Percentiles rank a stretch among this genome's conserved stretches.
phyloP scores from a whole-genome alignment of 1,140 invertebrate genomes.

The Mycetomoellerius zeteki region DNA sequence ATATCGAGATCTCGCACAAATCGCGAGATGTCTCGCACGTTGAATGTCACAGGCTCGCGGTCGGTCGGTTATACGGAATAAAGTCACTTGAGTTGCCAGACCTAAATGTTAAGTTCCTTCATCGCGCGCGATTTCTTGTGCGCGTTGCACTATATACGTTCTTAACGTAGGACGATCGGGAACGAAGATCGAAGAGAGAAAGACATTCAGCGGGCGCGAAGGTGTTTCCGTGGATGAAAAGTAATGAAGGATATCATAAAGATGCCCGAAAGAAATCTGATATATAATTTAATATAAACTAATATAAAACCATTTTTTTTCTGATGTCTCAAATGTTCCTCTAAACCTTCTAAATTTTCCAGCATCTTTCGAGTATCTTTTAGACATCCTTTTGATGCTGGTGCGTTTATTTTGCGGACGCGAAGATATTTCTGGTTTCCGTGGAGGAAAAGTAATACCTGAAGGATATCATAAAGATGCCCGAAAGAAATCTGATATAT shows the following conservation, averaged over 20 bases:
- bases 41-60: constrained; percentile 39
- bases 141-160: constrained; percentile 43
- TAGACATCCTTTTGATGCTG: too few species aligned
- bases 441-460: background rate
- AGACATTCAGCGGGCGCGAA: constrained; percentile 46
- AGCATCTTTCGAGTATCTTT: background rate
- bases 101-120: constrained; percentile 69
- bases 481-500: background rate
- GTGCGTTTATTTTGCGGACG: background rate
- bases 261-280: constrained; percentile 1
- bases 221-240: background rate
- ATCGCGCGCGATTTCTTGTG: constrained; percentile 54
- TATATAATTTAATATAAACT: background rate
- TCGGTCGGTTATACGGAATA: constrained; percentile 35
- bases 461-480: background rate
- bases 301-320: background rate
- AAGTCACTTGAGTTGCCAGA: constrained; percentile 59
- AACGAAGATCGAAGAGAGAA: constrained; percentile 16
- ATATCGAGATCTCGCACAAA: constrained; percentile 42
- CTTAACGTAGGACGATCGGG: constrained; percentile 11
- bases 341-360: background rate
- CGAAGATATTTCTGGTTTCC: background rate
- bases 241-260: background rate
- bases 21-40: constrained; percentile 31
- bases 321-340: background rate